Base-by-base conservation (phyloP, 2,113 vertebrate genomes). In the Montifringilla adamsi region DNA sequence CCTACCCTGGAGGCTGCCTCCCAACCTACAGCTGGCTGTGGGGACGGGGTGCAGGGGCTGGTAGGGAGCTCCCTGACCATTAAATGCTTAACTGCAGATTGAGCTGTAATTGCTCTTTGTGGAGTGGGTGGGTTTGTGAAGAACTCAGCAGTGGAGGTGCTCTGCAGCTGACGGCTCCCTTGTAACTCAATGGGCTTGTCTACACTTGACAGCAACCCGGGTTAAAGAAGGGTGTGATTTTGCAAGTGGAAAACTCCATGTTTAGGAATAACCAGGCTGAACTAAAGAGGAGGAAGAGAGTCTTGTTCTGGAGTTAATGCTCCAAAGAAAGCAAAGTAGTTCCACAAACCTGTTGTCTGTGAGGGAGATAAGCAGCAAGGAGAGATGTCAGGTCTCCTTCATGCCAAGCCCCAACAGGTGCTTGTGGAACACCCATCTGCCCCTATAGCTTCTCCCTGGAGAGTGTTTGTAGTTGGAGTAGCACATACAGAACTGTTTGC, bases 251-350 rank as follows among this genome's bases (percentile, higher is more conserved):
- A 90, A 95, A 90, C 66, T 95, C 93, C 80, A n/a, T 93, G 72
- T 92, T 96, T 94, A 93, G 94, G 91, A 97, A 86, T 94, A 93
- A 70, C 43, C 21, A 74, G 43, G 72, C 87, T 86, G 83, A 87
- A 64, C 21, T 69, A 89, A 93, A 39, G 53, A 85, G 70, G 44
- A 76, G 63, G 75, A 79, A 44, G 84, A 14, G 68, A 20, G 5
- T 84, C 17, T 52, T 50, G 10, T 41, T 72, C 77, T 79, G 78
- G 74, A 76, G 37, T n/a, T 41, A 37, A 20, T 23, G 41, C 59
- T 87, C 47, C 52, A 41, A 55, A 74, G 60, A 63, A 62, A 70
- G 43, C 1, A 3, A 30, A 77, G 11, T 9, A 13, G 19, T 63
- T 89, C 49, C 49, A 58, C 56, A 70, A 41, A 15, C 30, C 31